These are phyloP conservation scores for Tenualosa ilisha DNA, from an alignment of 2,797 vertebrate species.

Conservation along the genomic window DNA sequence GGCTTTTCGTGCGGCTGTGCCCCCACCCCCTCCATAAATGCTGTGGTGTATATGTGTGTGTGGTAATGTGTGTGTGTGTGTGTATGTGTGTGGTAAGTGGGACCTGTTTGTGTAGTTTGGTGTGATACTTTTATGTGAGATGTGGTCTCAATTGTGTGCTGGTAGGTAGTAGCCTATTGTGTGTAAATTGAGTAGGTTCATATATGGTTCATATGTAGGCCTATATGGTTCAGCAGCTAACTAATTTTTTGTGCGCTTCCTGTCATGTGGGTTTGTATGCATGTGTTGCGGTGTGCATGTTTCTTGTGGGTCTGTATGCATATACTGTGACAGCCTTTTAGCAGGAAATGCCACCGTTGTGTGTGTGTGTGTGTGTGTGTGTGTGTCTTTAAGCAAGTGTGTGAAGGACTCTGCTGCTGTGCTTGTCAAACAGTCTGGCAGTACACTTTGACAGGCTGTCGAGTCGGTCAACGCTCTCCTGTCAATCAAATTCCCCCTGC, in stretches of 20 bases:
- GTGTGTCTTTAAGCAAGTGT: background rate
- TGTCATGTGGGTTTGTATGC: background rate
- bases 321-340: background rate
- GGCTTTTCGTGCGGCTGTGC: constrained; percentile 33
- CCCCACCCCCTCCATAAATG: too few species aligned
- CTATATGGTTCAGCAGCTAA: too few species aligned
- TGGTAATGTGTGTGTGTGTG: background rate
- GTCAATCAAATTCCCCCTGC: too few species aligned
- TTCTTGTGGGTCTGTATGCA: background rate
- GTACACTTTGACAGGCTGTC: too few species aligned
- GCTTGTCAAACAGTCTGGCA: too few species aligned
- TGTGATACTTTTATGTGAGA: background rate
- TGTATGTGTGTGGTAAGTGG: background rate
- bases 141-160: background rate
- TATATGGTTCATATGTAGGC: background rate
- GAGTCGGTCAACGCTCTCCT: too few species aligned
- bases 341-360: background rate
- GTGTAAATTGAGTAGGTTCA: too few species aligned
- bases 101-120: too few species aligned
- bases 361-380: background rate
- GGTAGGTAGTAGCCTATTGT: too few species aligned
- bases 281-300: background rate
- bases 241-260: too few species aligned
- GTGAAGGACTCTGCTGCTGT: background rate
- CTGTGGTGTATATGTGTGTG: background rate